Base-by-base conservation (phyloP, 2,113 vertebrate species). In the Cathartes aura region DNA sequence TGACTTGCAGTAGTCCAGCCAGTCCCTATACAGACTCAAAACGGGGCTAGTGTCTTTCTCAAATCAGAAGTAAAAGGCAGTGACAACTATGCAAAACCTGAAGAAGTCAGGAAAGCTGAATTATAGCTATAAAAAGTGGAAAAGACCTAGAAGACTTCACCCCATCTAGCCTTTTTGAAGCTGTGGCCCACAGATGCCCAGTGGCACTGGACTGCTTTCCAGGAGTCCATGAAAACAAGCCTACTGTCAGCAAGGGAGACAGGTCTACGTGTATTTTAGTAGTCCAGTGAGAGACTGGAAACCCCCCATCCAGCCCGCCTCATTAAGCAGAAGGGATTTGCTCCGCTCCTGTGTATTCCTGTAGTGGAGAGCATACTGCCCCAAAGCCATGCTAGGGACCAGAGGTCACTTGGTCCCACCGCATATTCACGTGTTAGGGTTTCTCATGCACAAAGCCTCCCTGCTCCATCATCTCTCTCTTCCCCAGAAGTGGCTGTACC, bases 401-500 rank as follows among this genome's bases (percentile, higher is more conserved):
- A 30, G 55, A 55, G 56, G 11, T 15, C 60, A 29, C 59, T 43
- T 5, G 8, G 58, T 43, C 22, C 36, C 45, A 32, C 29, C 16
- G 4, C 23, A 2, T 3, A 36, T 12, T 36, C 58, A 15, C 1
- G 2, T 40, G 12, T 17, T 14, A 22, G 15, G 29, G 34, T 15
- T 83, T 78, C 32, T 66, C 52, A 5, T 2, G 17, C 45, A 15
- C 68, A 52, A 38, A 91, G 6, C 62, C 60, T 71, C 56, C 67
- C 79, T 64, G 34, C 45, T 20, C 23, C 43, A 12, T 9, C 74
- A 9, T 2, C 79, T 16, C n/a, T 12, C 27, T 47, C 27, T 3
- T 40, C 27, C 68, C 42, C 42, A 42, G 3, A 5, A 43, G 24
- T 0, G 8, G 50, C 71, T 74, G 53, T 98, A 99, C 99, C 99